phyloP scores from a whole-genome alignment of 2,113 vertebrate genomes.

The Sprattus sprattus region DNA sequence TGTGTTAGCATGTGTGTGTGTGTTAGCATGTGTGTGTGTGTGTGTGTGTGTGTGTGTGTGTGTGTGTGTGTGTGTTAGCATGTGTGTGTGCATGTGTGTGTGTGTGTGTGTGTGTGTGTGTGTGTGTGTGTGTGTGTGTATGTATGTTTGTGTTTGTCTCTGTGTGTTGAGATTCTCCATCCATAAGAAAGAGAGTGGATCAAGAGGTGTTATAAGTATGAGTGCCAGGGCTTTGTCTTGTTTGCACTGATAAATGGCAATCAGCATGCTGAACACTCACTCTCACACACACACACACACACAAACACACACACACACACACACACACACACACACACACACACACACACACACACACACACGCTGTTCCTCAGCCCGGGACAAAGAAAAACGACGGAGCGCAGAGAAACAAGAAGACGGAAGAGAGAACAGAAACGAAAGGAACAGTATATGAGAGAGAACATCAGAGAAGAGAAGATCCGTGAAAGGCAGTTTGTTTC shows the following conservation, averaged over 20 bases:
- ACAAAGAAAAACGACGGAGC: not conserved
- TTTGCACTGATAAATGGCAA: conserved; percentile 41
- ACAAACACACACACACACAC: no score
- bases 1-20: no score
- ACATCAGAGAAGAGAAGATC: not conserved
- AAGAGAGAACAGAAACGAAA: not conserved
- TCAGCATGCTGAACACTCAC: conserved; percentile 21
- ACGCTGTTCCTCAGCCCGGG: not conserved
- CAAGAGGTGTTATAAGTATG: not conserved
- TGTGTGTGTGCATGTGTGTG: no score
- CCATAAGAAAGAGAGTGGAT: not conserved
- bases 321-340: no score
- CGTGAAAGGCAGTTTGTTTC: no score
- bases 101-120: not conserved
- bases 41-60: no score
- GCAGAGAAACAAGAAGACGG: not conserved
- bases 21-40: no score
- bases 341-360: no score
- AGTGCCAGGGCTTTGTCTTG: conserved; percentile 1
- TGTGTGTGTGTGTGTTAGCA: no score
- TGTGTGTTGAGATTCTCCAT: not conserved
- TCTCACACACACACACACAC: no score
- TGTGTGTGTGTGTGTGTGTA: not conserved
- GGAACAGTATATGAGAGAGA: not conserved
- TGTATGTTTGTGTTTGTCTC: not conserved